phyloP scores from a whole-genome alignment of 2,797 vertebrate genomes.

The Mycteria americana region DNA sequence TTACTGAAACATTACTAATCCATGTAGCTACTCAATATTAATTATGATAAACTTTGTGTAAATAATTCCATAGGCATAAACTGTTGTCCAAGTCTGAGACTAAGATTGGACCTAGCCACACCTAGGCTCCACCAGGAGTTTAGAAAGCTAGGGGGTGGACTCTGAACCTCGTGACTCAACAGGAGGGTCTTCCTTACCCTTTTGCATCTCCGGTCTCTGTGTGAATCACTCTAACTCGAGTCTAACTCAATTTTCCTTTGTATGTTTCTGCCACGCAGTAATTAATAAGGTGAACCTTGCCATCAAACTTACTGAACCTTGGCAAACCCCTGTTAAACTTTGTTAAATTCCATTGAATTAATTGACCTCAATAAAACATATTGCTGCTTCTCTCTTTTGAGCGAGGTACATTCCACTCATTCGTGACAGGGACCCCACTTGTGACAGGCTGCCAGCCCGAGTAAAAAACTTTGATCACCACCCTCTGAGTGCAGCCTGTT shows the following conservation, averaged over 20 bases:
- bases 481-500: neutral
- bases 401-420: neutral
- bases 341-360: neutral
- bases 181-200: neutral
- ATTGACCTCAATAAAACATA: neutral
- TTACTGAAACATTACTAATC: neutral
- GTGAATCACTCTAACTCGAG: neutral
- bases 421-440: neutral
- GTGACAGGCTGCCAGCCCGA: neutral
- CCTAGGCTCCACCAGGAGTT: neutral
- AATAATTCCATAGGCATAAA: neutral
- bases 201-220: neutral
- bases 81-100: neutral
- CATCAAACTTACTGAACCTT: neutral
- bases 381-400: neutral
- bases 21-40: neutral
- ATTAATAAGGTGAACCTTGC: neutral
- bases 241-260: neutral
- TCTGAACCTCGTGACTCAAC: neutral
- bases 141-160: neutral
- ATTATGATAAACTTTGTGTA: neutral
- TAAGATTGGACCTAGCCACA: neutral
- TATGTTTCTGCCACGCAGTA: neutral
- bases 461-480: neutral
- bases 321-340: neutral